Base-by-base conservation (phyloP, 2,113 vertebrate genomes). In the Eolophus roseicapilla region DNA sequence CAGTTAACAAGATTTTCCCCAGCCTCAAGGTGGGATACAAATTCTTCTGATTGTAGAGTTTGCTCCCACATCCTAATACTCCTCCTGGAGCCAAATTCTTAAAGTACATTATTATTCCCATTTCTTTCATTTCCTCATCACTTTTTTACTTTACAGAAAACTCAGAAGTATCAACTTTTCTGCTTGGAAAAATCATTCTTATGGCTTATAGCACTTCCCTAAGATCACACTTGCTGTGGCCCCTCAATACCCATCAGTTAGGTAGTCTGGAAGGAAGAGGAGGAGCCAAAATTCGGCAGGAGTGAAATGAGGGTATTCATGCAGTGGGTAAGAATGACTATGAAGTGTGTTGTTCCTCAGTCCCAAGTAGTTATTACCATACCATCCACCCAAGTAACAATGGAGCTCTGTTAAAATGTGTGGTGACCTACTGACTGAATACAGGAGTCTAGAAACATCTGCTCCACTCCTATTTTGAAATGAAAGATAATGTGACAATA, bases 401-500 rank as follows among this genome's bases (percentile, higher is more conserved):
- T 87, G 92, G 86, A 53, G 88, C 96, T 93, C 96, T 96, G 93
- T 96, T 97, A 84, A 53, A 93, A 79, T 53, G 81, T 43, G 55
- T 86, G 64, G 23, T 94, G 95, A 96, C 90, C 90, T 21, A 82
- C 76, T 94, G 93, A 83, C 90, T 93, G 92, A 82, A 76, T 15
- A 68, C 88, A 85, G 92, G 92, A 96, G 93, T 95, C 96, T 86
- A 95, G 96, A 84, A 96, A 96, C 96, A 96, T 96, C 96, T 97
- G 96, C 95, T 96, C 88, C 31, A 11, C 27, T 95, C 87, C 93
- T 88, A 93, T 79, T 92, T 55, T 49, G 91, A 95, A 96, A 95
- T 95, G 80, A 85, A 85, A 93, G 95, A 81, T 90, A 91, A 90
- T 76, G 88, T 95, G 95, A 94, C 93, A 97, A 88, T 95, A 86